phyloP scores from a whole-genome alignment of 2,113 vertebrate genomes.

The Lepus timidus region DNA sequence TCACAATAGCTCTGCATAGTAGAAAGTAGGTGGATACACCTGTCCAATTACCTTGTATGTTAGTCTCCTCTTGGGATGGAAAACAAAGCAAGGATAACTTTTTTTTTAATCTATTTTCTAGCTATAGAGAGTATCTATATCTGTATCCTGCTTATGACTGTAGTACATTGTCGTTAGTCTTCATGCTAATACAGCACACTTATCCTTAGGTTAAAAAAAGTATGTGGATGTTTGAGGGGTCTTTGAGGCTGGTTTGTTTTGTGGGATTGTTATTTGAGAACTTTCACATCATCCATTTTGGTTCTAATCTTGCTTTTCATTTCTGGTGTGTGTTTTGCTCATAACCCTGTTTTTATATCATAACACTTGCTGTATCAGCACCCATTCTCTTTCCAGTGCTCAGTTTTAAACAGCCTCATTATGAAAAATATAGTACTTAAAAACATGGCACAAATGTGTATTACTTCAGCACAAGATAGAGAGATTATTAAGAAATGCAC shows the following conservation, averaged over 20 bases:
- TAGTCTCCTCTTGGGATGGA: no score
- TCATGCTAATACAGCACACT: no score
- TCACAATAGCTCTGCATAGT: slow-evolving; percentile 68
- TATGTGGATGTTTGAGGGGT: slow-evolving; percentile 63
- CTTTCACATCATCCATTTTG: slow-evolving; percentile 64
- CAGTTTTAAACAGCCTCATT: slow-evolving; percentile 82
- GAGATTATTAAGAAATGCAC: slow-evolving; percentile 84
- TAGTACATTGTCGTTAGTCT: no score
- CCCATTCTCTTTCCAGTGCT: slow-evolving; percentile 74
- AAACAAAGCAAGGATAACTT: no score
- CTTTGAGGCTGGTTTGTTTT: slow-evolving; percentile 65
- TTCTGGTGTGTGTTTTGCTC: slow-evolving; percentile 73
- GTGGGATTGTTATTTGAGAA: slow-evolving; percentile 74
- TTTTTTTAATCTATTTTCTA: no score
- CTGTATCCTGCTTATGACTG: no score
- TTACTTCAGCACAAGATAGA: slow-evolving; percentile 82
- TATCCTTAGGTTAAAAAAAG: neutral
- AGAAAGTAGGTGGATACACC: slow-evolving; percentile 63
- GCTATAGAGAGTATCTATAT: no score
- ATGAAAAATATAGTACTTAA: slow-evolving; percentile 79
- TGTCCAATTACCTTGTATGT: no score
- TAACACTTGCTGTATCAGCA: slow-evolving; percentile 84
- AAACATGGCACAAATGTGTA: slow-evolving; percentile 79
- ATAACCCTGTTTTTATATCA: slow-evolving; percentile 80
- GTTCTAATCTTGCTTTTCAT: slow-evolving; percentile 74